Conservation (phyloP, 2,113 vertebrate genomes). For the Myotis lucifugus region DNA sequence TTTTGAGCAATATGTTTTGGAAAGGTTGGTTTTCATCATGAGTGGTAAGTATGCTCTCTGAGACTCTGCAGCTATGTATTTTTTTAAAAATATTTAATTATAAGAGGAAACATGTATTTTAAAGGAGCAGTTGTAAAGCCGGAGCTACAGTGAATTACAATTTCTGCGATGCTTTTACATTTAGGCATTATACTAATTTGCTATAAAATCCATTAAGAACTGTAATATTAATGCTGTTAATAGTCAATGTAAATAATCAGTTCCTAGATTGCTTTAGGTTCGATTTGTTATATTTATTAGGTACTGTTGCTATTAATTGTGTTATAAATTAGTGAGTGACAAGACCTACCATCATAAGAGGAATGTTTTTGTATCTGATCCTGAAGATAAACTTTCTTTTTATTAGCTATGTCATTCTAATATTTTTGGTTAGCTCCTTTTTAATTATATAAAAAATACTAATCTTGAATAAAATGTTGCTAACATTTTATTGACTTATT, state of each 20-base stretch:
- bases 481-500: constrained; percentile 51
- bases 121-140: constrained; percentile 31
- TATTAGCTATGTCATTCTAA: constrained; percentile 59
- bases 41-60: constrained; percentile 87
- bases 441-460: constrained; percentile 2
- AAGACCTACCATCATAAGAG: constrained; percentile 25
- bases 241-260: constrained; percentile 7
- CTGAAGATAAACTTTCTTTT: constrained; percentile 57
- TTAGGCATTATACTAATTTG: constrained; percentile 55
- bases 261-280: constrained; percentile 54
- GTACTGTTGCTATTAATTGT: constrained; percentile 43
- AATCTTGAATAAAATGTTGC: constrained; percentile 45
- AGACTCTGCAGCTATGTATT: constrained; percentile 67
- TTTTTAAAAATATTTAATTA: constrained; percentile 53
- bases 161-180: constrained; percentile 58
- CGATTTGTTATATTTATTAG: constrained; percentile 42
- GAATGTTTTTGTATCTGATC: constrained; percentile 13
- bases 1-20: constrained; percentile 89
- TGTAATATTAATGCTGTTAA: constrained; percentile 37
- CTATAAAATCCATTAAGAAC: constrained; percentile 55
- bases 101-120: constrained; percentile 42
- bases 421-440: constrained; percentile 58
- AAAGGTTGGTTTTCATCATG: constrained; percentile 87
- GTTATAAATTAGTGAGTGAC: constrained; percentile 61
- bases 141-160: constrained; percentile 49